A percentile compares a stretch with the other conserved stretches of the same genome.
phyloP scores from a whole-genome alignment of 1,140 invertebrate genomes.

The Trichonephila clavata region DNA sequence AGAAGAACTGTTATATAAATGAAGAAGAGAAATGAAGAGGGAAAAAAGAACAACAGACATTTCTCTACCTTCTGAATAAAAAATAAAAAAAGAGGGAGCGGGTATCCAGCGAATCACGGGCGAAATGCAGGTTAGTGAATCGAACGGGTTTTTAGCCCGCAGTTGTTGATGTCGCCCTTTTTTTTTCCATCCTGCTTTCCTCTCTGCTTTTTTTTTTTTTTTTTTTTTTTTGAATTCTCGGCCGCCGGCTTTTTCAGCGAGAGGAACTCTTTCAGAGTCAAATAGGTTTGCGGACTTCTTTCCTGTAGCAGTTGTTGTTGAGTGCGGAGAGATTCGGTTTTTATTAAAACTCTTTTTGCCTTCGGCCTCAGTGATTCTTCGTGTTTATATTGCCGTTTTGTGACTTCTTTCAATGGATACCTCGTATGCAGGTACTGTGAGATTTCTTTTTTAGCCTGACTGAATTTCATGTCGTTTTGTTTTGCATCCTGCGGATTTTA shows the following conservation, averaged over 20 bases:
- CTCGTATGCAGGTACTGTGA: background rate
- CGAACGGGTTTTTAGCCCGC: constrained; percentile 31
- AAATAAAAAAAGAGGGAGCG: background rate
- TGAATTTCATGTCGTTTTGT: background rate
- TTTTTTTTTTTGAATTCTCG: background rate
- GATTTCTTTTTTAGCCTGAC: background rate
- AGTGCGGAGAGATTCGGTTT: background rate
- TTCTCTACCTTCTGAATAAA: background rate
- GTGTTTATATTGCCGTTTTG: background rate
- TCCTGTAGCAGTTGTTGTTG: background rate
- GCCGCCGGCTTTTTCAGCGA: background rate
- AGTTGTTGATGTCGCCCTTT: background rate
- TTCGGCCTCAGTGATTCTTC: background rate
- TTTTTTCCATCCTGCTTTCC: background rate
- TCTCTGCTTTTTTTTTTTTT: background rate
- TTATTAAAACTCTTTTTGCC: background rate
- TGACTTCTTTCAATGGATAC: background rate
- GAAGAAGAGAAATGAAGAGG: background rate
- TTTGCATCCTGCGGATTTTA: background rate
- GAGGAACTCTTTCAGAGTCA: constrained; percentile 12
- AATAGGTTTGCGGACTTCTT: background rate
- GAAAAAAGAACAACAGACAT: background rate
- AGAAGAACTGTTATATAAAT: background rate
- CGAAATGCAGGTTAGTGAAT: constrained; percentile 26
- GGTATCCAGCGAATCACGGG: background rate